Percentiles rank a stretch among this genome's conserved stretches.
Evolutionary conservation across 2,888 invertebrate species (phyloP).

Genomic region (Pristionchus maxplancki): DNA sequence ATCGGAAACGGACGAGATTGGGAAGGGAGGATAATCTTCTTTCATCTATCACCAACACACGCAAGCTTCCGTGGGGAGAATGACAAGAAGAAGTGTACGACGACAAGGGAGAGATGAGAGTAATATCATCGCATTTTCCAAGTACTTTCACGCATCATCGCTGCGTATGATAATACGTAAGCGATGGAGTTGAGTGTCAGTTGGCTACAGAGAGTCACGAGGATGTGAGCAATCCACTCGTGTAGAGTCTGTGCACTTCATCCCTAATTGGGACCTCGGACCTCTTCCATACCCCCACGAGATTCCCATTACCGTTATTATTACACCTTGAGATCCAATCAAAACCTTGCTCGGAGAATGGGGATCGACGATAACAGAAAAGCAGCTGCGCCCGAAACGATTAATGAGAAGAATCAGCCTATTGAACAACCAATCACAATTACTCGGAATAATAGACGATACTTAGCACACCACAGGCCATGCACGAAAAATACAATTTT

Average conservation of each 20-base stretch:
- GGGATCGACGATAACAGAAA: not conserved
- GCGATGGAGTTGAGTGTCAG: not conserved
- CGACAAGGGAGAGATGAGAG: not conserved
- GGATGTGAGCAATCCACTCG: not conserved
- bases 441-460: not conserved
- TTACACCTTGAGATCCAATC: not conserved
- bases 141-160: not conserved
- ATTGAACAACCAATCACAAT: not conserved
- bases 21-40: not conserved
- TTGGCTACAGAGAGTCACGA: not conserved
- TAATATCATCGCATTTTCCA: not conserved
- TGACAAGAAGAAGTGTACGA: not conserved
- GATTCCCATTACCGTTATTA: not conserved
- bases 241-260: not conserved
- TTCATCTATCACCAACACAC: not conserved
- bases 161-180: not conserved
- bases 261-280: not conserved
- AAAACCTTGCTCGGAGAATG: not conserved
- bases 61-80: not conserved
- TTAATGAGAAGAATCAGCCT: not conserved
- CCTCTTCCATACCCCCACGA: not conserved
- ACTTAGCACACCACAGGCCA: not conserved
- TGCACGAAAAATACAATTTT: not conserved
- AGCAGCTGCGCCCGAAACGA: not conserved
- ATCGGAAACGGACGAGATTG: not conserved